Evolutionary conservation across 2,888 invertebrate genomes (phyloP), one percentile per base, ranked within the genome.

Genomic region (Octodonta nipae): DNA sequence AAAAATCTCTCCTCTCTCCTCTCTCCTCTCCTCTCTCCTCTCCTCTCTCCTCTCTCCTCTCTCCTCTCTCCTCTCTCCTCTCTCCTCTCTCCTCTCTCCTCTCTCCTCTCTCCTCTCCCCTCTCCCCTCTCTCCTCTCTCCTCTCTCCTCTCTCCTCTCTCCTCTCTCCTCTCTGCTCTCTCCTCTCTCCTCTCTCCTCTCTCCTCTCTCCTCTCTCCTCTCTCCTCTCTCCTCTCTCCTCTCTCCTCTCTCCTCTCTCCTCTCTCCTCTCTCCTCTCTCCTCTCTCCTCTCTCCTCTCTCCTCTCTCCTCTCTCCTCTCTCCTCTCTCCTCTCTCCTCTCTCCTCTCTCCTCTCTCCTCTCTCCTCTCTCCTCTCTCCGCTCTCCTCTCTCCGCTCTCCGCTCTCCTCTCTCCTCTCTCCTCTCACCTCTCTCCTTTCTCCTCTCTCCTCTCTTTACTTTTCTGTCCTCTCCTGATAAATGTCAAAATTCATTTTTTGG

Each of bases 331-430:
- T n/a, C 28, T 13, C 28, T 13, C 28, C 15, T n/a, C 13, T n/a
- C 13, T n/a, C 13, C 28, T 13, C 13, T 13, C 13, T 13, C 13
- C n/a, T 7, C 13, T 13, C n/a, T 13, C 28, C 28, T 13, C 13
- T 13, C 28, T 12, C 28, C 13, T n/a, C n/a, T n/a, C n/a, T n/a
- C n/a, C 28, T 15, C 28, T 28, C 13, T 13, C 28, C 15, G 5
- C 15, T 13, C 15, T 13, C 15, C 28, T 13, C 28, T 13, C 28
- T 13, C 28, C 15, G 12, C 15, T 13, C 15, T 13, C 15, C 28
- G 5, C 13, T 13, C 13, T 5, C 28, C 15, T n/a, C n/a, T n/a
- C 13, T 15, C n/a, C 13, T 13, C 28, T 28, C 13, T n/a, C 13
- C 15, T 13, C n/a, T 13, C 15, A 4, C 15, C 13, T 13, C 13